Evolutionary conservation across 1,140 invertebrate species (phyloP).

Genomic region (Brachionus angularis): DNA sequence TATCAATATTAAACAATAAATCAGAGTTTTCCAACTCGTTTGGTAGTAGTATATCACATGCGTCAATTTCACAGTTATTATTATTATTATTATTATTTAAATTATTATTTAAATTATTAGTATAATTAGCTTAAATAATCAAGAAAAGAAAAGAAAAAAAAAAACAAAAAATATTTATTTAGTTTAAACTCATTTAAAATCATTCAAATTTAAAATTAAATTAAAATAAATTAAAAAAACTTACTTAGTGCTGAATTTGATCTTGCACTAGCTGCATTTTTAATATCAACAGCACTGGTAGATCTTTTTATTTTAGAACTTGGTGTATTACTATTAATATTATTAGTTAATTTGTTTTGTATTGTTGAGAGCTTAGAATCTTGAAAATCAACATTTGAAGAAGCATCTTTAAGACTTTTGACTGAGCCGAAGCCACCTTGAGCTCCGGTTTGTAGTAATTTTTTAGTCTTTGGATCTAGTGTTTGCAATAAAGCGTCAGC

Average conservation of each 20-base stretch:
- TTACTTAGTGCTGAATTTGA: slow-evolving; percentile 45
- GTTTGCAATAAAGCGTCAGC: slow-evolving; percentile 77
- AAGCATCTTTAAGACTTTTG: slow-evolving; percentile 12
- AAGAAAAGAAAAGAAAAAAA: too few relatives aligned
- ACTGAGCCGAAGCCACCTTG: neutral
- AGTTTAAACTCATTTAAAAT: too few relatives aligned
- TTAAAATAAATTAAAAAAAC: slow-evolving; percentile 29
- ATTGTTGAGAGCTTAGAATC: neutral
- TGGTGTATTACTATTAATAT: neutral
- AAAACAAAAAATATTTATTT: too few relatives aligned
- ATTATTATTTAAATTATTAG: too few relatives aligned
- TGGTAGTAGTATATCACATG: slow-evolving; percentile 23
- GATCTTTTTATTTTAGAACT: slow-evolving; percentile 63
- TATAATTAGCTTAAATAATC: too few relatives aligned
- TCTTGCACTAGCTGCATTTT: slow-evolving; percentile 42
- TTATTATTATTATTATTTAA: too few relatives aligned
- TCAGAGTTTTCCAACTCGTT: slow-evolving; percentile 33
- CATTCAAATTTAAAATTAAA: too few relatives aligned
- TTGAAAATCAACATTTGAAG: neutral
- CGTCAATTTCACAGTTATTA: too few relatives aligned
- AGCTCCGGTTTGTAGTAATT: slow-evolving; percentile 49
- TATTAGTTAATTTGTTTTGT: slow-evolving; percentile 48
- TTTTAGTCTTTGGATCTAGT: slow-evolving; percentile 77
- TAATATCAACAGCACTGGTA: slow-evolving; percentile 85
- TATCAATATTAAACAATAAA: neutral